Base-by-base conservation (phyloP, 2,888 invertebrate genomes). In the Tetropium fuscum region DNA sequence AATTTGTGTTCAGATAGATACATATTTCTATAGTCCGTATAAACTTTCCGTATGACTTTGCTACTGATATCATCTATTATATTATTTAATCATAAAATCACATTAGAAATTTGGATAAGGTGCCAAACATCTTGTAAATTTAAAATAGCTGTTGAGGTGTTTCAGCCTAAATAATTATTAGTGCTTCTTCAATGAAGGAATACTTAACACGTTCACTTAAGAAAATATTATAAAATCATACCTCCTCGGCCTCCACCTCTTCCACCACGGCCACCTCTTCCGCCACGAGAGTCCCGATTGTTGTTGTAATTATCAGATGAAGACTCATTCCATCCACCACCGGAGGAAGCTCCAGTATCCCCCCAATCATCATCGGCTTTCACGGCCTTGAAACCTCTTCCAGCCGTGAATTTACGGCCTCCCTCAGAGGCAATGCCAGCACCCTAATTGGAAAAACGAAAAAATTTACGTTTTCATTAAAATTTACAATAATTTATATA, bases 331-430 rank as follows among this genome's bases (percentile, higher is more conserved):
- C 55, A 53, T 8, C 56, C 18, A 18, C 48, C 34, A n/a, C 57
- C 60, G 64, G 68, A 66, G 4, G 48, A 62, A 6, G 49, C 54
- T 11, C 32, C 63, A 36, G 57, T 69, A 41, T 51, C 62, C 8
- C 11, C 43, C 44, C 44, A 44, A 16, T 20, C 44, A 8, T 44
- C 27, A 44, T 30, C 16, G n/a, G 58, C 58, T 22, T 63, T 53
- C 6, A 83, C 83, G 16, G 85, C 82, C 18, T 78, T 77, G 58
- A 85, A 86, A 2, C 86, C 86, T 69, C 86, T 78, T 19, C 86
- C 86, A 34, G 80, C 77, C 0, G 84, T 81, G 34, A 86, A 79
- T 65, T 83, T 84, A 70, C 83, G 84, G 1, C 86, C 86, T 53
- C 83, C 83, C 66, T 85, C 85, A 32, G 84, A 79, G 53, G 75